Evolutionary conservation across 2,113 vertebrate genomes (phyloP), one percentile per base, ranked within the genome.

Genomic region (Orientallactaga bullata): DNA sequence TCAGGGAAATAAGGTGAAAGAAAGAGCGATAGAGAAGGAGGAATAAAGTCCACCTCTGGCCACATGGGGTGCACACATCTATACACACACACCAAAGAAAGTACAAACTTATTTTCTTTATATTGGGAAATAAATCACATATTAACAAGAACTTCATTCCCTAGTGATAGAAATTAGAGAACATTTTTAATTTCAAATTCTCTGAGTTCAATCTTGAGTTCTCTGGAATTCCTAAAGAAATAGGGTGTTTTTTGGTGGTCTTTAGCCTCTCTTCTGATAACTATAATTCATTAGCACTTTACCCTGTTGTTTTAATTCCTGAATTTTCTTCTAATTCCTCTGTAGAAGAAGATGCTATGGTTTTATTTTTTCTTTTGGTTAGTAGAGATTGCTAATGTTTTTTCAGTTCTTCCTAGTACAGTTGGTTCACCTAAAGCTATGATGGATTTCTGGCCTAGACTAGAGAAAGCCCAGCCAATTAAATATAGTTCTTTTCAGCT

Each of bases 121-220:
- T 79, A n/a, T 72, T 60, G 32, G 30, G 5, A 83, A 93, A 69
- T 73, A 80, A 76, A 37, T 90, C 58, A 89, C 28, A 79, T 1
- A 72, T 21, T 42, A 85, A 63, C 17, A 89, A 72, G 23, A 2
- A 20, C 35, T 79, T 30, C 37, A 72, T 88, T 92, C 7, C 18
- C 21, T 74, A 72, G 68, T 23, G 66, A 69, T 83, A 35, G 18
- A 87, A 89, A 88, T 81, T 39, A 35, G 77, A 81, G 26, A 32
- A 51, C 65, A 71, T 81, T 87, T 91, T 73, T 83, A 30, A 86
- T 74, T 69, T 82, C 26, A 85, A 89, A 72, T 72, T 68, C 1
- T 72, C 20, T 42, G 15, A 5, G 28, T 82, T 91, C 35, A 88
- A 88, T 51, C 66, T 37, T 84, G 15, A 87, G 24, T 58, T 89